Conservation (phyloP, 2,888 invertebrate genomes). For the Ectobius pallidus region DNA sequence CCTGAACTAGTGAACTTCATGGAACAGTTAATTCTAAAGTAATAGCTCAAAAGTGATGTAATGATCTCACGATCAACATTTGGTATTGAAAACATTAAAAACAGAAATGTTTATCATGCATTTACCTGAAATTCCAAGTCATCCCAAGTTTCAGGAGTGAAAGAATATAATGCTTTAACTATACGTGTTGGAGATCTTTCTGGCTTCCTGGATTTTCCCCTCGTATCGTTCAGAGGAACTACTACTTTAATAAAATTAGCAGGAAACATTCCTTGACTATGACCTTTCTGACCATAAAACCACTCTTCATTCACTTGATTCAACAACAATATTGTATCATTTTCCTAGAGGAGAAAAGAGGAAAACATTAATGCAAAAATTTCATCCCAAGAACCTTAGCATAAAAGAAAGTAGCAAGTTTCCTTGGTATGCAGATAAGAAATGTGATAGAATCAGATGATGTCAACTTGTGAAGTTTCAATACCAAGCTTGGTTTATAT, state of each 20-base stretch:
- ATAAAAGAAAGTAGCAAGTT: not conserved
- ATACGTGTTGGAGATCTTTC: constrained; percentile 47
- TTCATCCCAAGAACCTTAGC: not conserved
- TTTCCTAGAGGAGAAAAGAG: constrained; percentile 62
- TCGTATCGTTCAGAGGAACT: constrained; percentile 64
- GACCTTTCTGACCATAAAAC: constrained; percentile 74
- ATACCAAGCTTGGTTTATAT: no score
- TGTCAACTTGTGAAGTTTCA: no score
- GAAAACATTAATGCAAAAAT: not conserved
- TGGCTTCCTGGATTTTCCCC: constrained; percentile 47
- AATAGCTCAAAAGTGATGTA: no score
- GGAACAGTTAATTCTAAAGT: no score
- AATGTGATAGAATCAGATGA: no score
- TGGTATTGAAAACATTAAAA: no score
- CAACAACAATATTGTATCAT: constrained; percentile 73
- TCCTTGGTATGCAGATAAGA: not conserved
- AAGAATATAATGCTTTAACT: constrained; percentile 75
- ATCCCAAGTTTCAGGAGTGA: constrained; percentile 65
- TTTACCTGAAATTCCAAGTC: constrained; percentile 63
- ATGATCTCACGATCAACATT: no score
- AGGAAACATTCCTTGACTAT: constrained; percentile 82
- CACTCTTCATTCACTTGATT: constrained; percentile 78
- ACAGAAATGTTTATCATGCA: no score
- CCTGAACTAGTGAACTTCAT: no score
- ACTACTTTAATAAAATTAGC: constrained; percentile 77